A percentile compares a stretch with the other conserved stretches of the same genome.
phyloP scores from a whole-genome alignment of 2,888 invertebrate species.

The Allophyes oxyacanthae region DNA sequence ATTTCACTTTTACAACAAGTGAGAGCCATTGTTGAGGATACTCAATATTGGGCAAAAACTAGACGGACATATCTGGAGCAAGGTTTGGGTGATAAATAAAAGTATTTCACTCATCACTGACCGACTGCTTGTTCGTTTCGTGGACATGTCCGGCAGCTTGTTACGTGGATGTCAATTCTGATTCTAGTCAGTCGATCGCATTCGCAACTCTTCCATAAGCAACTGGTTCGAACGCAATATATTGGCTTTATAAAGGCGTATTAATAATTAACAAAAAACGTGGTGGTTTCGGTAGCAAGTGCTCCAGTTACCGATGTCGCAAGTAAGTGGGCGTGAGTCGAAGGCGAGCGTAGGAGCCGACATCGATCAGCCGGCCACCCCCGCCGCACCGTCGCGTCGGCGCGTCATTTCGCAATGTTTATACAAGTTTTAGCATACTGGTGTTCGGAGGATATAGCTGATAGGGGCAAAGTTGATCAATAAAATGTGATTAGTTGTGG shows the following conservation, averaged over 20 bases:
- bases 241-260: conserved; percentile 67
- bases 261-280: conserved; percentile 77
- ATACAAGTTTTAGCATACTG: conserved; percentile 72
- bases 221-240: conserved; percentile 64
- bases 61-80: conserved; percentile 35
- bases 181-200: conserved; percentile 48
- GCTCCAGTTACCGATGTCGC: conserved; percentile 84
- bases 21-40: conserved; percentile 42
- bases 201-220: conserved; percentile 58
- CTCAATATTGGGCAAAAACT: conserved; percentile 42
- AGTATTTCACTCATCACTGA: conserved; percentile 38
- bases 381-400: conserved; percentile 50
- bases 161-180: conserved; percentile 52
- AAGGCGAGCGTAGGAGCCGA: conserved; percentile 79
- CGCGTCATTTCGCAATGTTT: conserved; percentile 70
- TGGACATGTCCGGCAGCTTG: conserved; percentile 40
- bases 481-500: conserved; percentile 48
- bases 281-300: conserved; percentile 75
- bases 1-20: conserved; percentile 44
- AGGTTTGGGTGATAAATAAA: conserved; percentile 35
- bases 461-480: conserved; percentile 66
- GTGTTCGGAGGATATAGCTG: conserved; percentile 59
- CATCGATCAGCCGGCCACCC: conserved; percentile 79
- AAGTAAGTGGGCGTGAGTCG: conserved; percentile 80
- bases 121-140: conserved; percentile 24